phyloP scores from a whole-genome alignment of 2,113 vertebrate species.

The Pedetes capensis region DNA sequence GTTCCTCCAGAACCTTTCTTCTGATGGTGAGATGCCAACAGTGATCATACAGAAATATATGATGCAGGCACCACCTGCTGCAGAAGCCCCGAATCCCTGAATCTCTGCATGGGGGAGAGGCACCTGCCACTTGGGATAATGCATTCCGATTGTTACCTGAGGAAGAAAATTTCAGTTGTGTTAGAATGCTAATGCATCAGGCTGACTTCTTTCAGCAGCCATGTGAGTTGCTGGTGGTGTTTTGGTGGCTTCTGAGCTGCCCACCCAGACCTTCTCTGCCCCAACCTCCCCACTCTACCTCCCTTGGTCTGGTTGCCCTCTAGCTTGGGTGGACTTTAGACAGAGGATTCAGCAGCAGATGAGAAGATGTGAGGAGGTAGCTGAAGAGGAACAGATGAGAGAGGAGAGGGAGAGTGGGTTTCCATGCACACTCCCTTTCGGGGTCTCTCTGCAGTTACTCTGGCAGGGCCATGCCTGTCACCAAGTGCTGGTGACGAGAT shows the following conservation, averaged over 20 bases:
- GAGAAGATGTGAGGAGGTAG: neutral
- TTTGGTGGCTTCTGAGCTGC: neutral
- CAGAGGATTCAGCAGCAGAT: neutral
- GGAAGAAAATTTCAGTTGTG: neutral
- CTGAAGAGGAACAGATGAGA: neutral
- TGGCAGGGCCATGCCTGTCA: neutral
- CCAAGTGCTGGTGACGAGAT: no score
- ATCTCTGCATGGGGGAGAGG: neutral
- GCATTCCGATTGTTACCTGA: no score
- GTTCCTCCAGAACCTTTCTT: neutral
- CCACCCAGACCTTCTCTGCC: fast-evolving
- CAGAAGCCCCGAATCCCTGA: neutral
- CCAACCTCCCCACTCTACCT: no score
- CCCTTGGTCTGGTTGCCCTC: fast-evolving
- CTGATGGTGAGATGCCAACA: neutral
- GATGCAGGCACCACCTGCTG: neutral
- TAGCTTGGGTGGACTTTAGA: neutral
- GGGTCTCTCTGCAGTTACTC: neutral
- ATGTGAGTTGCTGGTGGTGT: no score
- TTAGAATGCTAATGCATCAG: no score
- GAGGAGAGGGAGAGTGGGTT: neutral
- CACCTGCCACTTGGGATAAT: neutral
- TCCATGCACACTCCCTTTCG: neutral
- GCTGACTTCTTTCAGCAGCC: neutral
- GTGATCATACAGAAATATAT: neutral